Conservation (phyloP, 1,140 invertebrate species). For the Liolophura sinensis region DNA sequence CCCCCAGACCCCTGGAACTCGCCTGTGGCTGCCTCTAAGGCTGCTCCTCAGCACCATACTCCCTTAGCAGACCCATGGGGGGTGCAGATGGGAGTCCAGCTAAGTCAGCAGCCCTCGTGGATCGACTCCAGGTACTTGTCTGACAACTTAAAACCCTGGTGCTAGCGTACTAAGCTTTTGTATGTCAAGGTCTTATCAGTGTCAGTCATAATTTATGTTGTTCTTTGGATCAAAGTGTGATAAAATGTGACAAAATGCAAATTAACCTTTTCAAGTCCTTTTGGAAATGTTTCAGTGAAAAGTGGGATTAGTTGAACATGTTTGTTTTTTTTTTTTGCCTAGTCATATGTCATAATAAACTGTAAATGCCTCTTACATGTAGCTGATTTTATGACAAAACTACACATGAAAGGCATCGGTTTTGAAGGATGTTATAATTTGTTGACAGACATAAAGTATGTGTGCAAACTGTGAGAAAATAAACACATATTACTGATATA, state of each 20-base stretch:
- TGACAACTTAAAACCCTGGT: neutral
- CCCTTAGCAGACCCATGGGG: slow-evolving; percentile 27
- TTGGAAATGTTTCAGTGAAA: neutral
- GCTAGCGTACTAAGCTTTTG: neutral
- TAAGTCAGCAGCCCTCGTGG: slow-evolving; percentile 10
- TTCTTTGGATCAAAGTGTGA: neutral
- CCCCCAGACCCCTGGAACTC: neutral
- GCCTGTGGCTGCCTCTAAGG: neutral
- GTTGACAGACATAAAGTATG: too few relatives aligned
- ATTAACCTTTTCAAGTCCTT: neutral
- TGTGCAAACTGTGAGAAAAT: too few relatives aligned
- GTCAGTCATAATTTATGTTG: neutral
- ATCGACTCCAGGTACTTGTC: slow-evolving; percentile 15
- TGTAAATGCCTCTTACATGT: too few relatives aligned
- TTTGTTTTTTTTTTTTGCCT: too few relatives aligned
- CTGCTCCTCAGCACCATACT: neutral
- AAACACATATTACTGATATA: too few relatives aligned
- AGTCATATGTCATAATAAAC: too few relatives aligned
- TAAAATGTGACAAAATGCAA: neutral
- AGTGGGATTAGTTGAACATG: neutral
- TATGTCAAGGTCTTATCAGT: neutral
- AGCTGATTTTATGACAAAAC: too few relatives aligned
- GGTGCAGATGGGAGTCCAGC: slow-evolving; percentile 12
- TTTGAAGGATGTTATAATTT: too few relatives aligned
- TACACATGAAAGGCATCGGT: too few relatives aligned